Evolutionary conservation across 2,888 invertebrate genomes (phyloP), one percentile per base, ranked within the genome.

Genomic region (Drosophila mettleri): DNA sequence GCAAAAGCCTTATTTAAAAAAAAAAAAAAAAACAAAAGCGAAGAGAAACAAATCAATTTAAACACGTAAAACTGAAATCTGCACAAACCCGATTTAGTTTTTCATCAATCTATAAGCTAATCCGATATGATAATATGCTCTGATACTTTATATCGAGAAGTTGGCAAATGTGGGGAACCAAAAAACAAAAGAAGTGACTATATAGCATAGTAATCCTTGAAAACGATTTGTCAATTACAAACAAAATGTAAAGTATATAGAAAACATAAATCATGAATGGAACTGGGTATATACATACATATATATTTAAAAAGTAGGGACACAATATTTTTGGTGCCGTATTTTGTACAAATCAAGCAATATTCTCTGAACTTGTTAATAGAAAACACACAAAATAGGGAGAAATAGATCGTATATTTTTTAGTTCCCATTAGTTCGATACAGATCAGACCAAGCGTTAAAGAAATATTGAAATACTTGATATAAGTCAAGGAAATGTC

Each of bases 1-100:
- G 79, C 65, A 74, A 78, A 82, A 84, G 84, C 80, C 87, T 84
- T 86, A 84, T 82, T 86, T 85, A 76, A 86, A 84, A 83, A 83
- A 75, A 41, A 83, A 75, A 41, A 29, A 38, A 46, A 39, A 45
- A 51, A 27, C 38, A 62, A 18, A 41, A 57, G 45, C 29, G 8
- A 49, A 41, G 43, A 27, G n/a, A 48, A 58, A 66, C 36, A 55
- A 63, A 62, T 52, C 31, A 69, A 59, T 53, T 58, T 62, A 63
- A 68, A 70, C 63, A 66, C 39, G 27, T 33, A 36, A 58, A 63
- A 66, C 14, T 34, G 29, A 18, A 38, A 51, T 57, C 60, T 48
- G 74, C 78, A 63, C 65, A 70, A 70, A 51, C 49, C 38, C 16
- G 22, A 70, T 70, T 75, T 70, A 73, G 72, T 76, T 78, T 75